Conservation (phyloP, 2,797 vertebrate genomes). For the Myotis daubentonii region DNA sequence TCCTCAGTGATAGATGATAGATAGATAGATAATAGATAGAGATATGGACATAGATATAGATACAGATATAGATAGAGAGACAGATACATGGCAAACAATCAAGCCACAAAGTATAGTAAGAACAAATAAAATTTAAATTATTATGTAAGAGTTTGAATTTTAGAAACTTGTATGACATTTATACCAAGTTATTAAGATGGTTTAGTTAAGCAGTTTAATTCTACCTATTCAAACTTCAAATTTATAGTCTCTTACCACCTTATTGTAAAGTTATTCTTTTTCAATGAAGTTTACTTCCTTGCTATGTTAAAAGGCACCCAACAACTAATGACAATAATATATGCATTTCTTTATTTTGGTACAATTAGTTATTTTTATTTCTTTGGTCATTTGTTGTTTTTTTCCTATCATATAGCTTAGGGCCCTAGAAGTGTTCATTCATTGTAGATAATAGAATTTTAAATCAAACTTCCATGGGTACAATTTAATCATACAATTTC, state of each 20-base stretch:
- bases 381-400: not conserved
- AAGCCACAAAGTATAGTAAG: not conserved
- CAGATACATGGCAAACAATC: not conserved
- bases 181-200: not conserved
- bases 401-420: not conserved
- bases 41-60: not conserved
- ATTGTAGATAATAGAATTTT: not conserved
- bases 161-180: not conserved
- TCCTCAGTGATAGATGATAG: not conserved
- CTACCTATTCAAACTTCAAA: not conserved
- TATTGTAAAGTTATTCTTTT: not conserved
- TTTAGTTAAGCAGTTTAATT: not conserved
- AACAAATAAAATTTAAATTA: conserved; percentile 16
- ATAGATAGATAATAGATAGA: not conserved
- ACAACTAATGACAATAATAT: not conserved
- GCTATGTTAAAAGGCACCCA: not conserved
- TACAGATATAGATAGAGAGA: not conserved
- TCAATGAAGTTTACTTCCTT: not conserved
- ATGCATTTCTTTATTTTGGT: not conserved
- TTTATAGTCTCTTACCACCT: not conserved
- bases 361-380: not conserved
- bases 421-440: not conserved
- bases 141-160: not conserved
- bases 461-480: not conserved
- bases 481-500: conserved; percentile 12